Conservation (phyloP, 2,888 invertebrate genomes). For the Minunthozetes semirufus region DNA sequence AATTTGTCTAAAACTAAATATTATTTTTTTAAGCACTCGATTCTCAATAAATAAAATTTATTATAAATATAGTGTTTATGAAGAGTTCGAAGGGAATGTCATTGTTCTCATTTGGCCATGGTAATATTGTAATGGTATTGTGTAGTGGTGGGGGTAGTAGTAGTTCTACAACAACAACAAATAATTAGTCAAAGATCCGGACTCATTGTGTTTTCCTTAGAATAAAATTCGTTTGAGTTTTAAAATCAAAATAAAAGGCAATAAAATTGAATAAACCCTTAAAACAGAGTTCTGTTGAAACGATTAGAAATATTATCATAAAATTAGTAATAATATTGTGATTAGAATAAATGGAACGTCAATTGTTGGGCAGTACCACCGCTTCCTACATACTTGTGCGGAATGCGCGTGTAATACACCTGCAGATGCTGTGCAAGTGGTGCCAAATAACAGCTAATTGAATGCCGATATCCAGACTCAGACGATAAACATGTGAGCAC, state of each 20-base stretch:
- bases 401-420: slow-evolving; percentile 9
- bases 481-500: not conserved
- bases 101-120: not conserved
- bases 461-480: not conserved
- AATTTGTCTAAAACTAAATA: too few species aligned
- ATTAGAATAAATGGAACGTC: not conserved
- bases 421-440: not conserved
- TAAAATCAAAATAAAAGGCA: too few species aligned
- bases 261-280: too few species aligned
- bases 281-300: too few species aligned
- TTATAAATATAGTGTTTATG: not conserved
- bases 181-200: too few species aligned
- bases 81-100: not conserved
- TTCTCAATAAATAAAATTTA: not conserved
- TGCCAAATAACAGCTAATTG: not conserved
- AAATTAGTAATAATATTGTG: not conserved
- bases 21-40: too few species aligned
- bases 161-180: too few species aligned
- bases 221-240: too few species aligned
- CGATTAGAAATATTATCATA: not conserved
- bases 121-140: not conserved
- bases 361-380: not conserved
- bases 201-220: too few species aligned
- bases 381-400: not conserved
- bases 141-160: too few species aligned